Evolutionary conservation across 2,888 invertebrate species (phyloP).

Genomic region (Chymomyza amoena): DNA sequence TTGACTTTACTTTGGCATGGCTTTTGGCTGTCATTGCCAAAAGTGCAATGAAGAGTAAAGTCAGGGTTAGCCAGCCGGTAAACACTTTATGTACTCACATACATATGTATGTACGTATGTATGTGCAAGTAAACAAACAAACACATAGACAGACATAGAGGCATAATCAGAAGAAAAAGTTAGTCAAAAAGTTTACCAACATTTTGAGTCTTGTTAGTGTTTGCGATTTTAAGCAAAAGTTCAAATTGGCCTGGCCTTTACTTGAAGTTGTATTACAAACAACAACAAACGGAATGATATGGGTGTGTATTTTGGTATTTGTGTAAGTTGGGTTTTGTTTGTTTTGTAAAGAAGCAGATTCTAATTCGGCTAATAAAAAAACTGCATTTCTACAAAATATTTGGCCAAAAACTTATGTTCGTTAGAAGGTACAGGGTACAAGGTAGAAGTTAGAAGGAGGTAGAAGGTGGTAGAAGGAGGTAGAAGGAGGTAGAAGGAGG

Average conservation of each 20-base stretch:
- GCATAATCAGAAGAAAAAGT: constrained; percentile 19
- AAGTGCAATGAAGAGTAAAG: constrained; percentile 69
- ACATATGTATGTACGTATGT: too few relatives aligned
- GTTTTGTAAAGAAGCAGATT: neutral
- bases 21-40: constrained; percentile 45
- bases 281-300: neutral
- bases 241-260: constrained; percentile 33
- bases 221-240: constrained; percentile 41
- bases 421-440: too few relatives aligned
- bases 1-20: neutral
- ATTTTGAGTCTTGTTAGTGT: constrained; percentile 10
- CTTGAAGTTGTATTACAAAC: neutral
- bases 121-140: constrained; percentile 7
- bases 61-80: constrained; percentile 49
- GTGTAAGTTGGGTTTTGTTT: neutral
- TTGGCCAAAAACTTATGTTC: too few relatives aligned
- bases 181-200: neutral
- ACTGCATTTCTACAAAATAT: too few relatives aligned
- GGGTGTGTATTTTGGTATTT: neutral
- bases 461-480: too few relatives aligned
- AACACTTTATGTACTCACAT: neutral
- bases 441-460: too few relatives aligned
- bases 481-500: too few relatives aligned
- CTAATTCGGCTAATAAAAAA: too few relatives aligned
- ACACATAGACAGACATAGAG: constrained; percentile 4